Evolutionary conservation across 2,113 vertebrate genomes (phyloP).

Genomic region (Petromus typicus): DNA sequence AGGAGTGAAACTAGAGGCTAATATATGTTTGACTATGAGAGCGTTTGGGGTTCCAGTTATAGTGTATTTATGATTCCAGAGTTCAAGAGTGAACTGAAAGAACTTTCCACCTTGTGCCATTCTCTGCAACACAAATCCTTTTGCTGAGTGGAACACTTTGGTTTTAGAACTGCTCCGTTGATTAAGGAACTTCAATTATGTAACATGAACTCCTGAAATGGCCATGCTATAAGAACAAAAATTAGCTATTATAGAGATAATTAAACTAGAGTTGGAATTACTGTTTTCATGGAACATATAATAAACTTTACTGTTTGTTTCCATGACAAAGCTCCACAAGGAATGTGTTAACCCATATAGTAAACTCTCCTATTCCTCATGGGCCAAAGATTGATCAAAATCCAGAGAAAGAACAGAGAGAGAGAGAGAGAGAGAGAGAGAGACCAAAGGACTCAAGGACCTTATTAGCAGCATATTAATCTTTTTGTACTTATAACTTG

Average conservation of each 20-base stretch:
- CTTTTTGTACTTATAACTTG: background rate
- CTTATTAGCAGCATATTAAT: background rate
- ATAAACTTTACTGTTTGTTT: conserved; percentile 37
- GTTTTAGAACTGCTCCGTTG: conserved; percentile 35
- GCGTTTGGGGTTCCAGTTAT: background rate
- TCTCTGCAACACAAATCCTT: background rate
- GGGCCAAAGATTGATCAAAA: conserved; percentile 17
- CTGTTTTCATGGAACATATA: conserved; percentile 64
- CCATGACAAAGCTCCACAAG: conserved; percentile 31
- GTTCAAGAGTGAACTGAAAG: background rate
- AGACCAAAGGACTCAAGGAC: no score
- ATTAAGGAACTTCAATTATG: conserved; percentile 48
- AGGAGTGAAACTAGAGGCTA: background rate
- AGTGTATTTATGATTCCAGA: background rate
- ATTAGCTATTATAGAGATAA: background rate
- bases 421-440: background rate
- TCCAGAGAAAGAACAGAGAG: background rate
- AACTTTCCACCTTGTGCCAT: background rate
- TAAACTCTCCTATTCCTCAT: conserved; percentile 31
- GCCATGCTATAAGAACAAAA: conserved; percentile 30
- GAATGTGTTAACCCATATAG: conserved; percentile 36
- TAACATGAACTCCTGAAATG: conserved; percentile 14
- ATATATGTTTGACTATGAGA: background rate
- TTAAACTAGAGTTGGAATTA: conserved; percentile 52
- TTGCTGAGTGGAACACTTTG: background rate